A percentile compares a stretch with the other conserved stretches of the same genome.
Conservation (phyloP, 1,140 invertebrate species). For the Harpegnathos saltator region DNA sequence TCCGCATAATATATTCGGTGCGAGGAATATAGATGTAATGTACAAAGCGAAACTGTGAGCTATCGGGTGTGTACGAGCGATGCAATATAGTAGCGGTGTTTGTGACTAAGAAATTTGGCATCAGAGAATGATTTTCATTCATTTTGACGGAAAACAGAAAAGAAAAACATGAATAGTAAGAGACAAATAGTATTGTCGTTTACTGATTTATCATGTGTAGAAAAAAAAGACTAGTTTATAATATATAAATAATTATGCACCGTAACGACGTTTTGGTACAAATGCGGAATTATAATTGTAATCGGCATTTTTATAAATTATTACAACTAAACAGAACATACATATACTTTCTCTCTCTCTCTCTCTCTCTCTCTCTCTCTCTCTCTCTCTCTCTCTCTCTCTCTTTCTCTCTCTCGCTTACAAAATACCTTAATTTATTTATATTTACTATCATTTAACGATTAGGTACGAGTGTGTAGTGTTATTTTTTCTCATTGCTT, state of each 20-base stretch:
- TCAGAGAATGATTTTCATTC: neutral
- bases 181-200: conserved; percentile 40
- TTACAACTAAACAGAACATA: conserved; percentile 79
- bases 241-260: conserved; percentile 69
- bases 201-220: conserved; percentile 43
- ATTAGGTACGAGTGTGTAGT: conserved; percentile 35
- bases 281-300: conserved; percentile 77
- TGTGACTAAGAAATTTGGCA: neutral
- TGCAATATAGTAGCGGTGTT: too few relatives aligned
- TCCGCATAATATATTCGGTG: conserved; percentile 97
- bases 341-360: conserved; percentile 47
- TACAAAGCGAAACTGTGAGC: conserved; percentile 80
- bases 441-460: conserved; percentile 18
- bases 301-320: conserved; percentile 81
- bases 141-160: neutral
- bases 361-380: too few relatives aligned
- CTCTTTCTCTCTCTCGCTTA: neutral
- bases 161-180: neutral
- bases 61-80: neutral
- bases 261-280: conserved; percentile 74
- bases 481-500: conserved; percentile 23
- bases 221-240: conserved; percentile 62
- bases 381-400: too few relatives aligned
- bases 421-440: conserved; percentile 44
- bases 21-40: conserved; percentile 90